Evolutionary conservation across 1,140 invertebrate genomes (phyloP).

Genomic region (Euura saliciscinereae): DNA sequence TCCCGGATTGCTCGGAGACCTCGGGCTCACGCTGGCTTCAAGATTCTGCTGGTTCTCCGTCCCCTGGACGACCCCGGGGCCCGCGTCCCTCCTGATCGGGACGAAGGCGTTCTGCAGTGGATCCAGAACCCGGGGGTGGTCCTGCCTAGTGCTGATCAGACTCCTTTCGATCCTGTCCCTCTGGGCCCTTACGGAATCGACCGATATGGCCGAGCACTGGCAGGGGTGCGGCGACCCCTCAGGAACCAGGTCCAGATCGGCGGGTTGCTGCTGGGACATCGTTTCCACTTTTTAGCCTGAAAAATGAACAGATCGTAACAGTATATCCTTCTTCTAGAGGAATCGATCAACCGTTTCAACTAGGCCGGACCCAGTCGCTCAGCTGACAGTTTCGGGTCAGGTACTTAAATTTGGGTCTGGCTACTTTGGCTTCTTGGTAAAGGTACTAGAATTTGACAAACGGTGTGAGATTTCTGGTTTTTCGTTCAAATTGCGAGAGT

Average conservation of each 20-base stretch:
- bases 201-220: constrained; percentile 37
- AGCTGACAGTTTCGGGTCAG: too few relatives aligned
- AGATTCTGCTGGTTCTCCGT: constrained; percentile 35
- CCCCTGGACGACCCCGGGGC: constrained; percentile 22
- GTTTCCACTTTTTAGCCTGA: too few relatives aligned
- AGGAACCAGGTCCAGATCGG: constrained; percentile 30
- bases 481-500: too few relatives aligned
- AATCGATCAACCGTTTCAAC: too few relatives aligned
- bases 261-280: constrained; percentile 21
- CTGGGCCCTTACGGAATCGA: constrained; percentile 31
- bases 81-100: constrained; percentile 37
- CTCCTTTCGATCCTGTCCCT: constrained; percentile 34
- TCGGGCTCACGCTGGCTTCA: constrained; percentile 28
- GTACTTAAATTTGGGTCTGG: too few relatives aligned
- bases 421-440: too few relatives aligned
- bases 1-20: constrained; percentile 24
- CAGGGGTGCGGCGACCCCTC: constrained; percentile 36
- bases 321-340: too few relatives aligned
- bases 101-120: constrained; percentile 37
- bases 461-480: too few relatives aligned
- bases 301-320: too few relatives aligned
- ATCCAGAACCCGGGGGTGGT: constrained; percentile 33
- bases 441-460: too few relatives aligned
- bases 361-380: too few relatives aligned
- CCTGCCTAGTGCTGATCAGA: constrained; percentile 35